phyloP scores from a whole-genome alignment of 1,140 invertebrate species.

The Solen grandis region DNA sequence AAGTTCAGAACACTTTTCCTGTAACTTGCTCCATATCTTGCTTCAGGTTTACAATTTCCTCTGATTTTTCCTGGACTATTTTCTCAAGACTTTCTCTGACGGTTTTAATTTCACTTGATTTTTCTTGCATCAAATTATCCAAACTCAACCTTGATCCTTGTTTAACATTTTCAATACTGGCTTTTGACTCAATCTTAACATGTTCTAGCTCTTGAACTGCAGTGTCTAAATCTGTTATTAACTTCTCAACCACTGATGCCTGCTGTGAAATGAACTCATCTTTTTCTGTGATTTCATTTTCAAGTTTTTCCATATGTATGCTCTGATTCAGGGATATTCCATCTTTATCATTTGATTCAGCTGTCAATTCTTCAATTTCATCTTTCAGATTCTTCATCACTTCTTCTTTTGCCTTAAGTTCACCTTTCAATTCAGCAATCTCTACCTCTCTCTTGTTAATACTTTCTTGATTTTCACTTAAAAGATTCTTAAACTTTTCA shows the following conservation, averaged over 20 bases:
- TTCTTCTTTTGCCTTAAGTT: conserved; percentile 3
- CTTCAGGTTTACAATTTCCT: too few species aligned
- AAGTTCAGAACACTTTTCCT: conserved; percentile 23
- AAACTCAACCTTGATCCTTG: too few species aligned
- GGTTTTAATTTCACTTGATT: too few species aligned
- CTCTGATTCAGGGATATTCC: not conserved
- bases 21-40: not conserved
- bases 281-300: not conserved
- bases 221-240: not conserved
- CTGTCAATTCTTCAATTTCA: not conserved
- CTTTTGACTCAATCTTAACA: not conserved
- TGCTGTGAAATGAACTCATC: not conserved
- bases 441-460: conserved; percentile 7
- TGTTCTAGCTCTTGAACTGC: not conserved
- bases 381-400: not conserved
- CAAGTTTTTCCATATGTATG: conserved; percentile 21
- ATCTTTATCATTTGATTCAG: not conserved
- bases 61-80: too few species aligned
- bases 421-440: conserved; percentile 19
- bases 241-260: not conserved
- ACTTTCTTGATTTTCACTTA: not conserved
- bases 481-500: not conserved
- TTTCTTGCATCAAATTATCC: too few species aligned
- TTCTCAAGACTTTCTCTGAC: too few species aligned
- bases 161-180: not conserved